Percentiles rank a stretch among this genome's conserved stretches.
Conservation (phyloP, 1,140 invertebrate genomes). For the Calephelis virginiensis region DNA sequence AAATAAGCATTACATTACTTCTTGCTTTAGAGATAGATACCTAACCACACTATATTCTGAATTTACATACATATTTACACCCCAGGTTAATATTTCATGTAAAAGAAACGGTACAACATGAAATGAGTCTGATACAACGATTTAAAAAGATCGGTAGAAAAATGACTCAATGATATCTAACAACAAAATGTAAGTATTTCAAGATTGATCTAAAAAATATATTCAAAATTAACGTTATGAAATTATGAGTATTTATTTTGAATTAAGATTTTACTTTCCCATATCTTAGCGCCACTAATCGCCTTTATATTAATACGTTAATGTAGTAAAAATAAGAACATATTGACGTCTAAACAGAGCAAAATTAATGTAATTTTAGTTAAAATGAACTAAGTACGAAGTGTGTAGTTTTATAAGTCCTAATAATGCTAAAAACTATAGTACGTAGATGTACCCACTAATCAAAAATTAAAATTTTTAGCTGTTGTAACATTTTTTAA, state of each 20-base stretch:
- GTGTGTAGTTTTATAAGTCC: slow-evolving; percentile 4
- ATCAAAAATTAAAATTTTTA: background rate
- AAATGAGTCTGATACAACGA: background rate
- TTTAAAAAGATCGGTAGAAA: too few relatives aligned
- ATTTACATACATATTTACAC: slow-evolving; percentile 55
- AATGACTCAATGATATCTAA: too few relatives aligned
- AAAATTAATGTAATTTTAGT: background rate
- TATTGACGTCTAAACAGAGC: background rate
- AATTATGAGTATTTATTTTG: too few relatives aligned
- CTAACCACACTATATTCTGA: slow-evolving; percentile 22
- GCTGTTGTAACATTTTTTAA: background rate
- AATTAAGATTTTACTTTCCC: too few relatives aligned
- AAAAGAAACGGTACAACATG: background rate
- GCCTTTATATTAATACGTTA: too few relatives aligned
- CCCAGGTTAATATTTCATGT: background rate
- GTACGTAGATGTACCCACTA: background rate
- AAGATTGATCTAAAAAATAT: background rate
- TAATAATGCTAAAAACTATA: slow-evolving; percentile 10
- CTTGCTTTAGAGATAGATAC: slow-evolving; percentile 17
- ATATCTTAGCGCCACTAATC: too few relatives aligned
- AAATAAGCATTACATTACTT: slow-evolving; percentile 24
- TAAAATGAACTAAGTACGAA: slow-evolving; percentile 19
- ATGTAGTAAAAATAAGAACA: background rate
- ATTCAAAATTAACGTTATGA: slow-evolving; percentile 13
- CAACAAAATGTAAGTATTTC: background rate